Percentiles rank a stretch among this genome's conserved stretches.
These are phyloP conservation scores for Sialia sialis DNA, from an alignment of 2,113 vertebrate species.

Conservation along the genomic window DNA sequence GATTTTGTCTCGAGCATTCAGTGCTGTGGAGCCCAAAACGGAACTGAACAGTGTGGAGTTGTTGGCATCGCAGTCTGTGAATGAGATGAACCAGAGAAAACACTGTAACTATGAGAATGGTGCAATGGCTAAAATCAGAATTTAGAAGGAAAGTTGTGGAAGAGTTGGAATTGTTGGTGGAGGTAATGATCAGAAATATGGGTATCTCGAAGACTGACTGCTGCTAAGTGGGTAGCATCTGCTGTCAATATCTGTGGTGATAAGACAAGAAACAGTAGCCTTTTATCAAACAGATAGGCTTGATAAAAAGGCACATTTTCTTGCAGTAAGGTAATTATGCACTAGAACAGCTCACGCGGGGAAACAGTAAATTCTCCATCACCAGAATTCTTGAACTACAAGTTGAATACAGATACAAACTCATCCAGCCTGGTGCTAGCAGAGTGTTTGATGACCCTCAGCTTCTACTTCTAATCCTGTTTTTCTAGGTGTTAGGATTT, in stretches of 20 bases:
- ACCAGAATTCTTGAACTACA: not conserved
- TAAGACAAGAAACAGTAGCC: not conserved
- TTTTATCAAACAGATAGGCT: not conserved
- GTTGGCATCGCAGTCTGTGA: not conserved
- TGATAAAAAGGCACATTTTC: not conserved
- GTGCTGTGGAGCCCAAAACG: not conserved
- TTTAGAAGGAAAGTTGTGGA: not conserved
- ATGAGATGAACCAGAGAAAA: not conserved
- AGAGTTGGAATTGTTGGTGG: not conserved
- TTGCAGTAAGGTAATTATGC: not conserved
- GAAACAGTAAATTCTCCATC: not conserved
- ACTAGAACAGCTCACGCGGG: not conserved
- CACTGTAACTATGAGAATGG: not conserved
- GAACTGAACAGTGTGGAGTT: not conserved
- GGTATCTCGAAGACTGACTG: not conserved
- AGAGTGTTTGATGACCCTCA: not conserved
- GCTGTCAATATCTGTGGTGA: not conserved
- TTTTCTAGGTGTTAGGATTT: not conserved
- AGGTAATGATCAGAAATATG: not conserved
- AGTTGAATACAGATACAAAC: not conserved
- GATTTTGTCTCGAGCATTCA: not conserved
- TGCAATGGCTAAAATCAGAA: not conserved
- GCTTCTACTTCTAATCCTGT: not conserved
- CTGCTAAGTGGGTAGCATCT: not conserved
- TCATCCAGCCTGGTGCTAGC: not conserved